phyloP scores from a whole-genome alignment of 2,888 invertebrate genomes.

The Drosophila merina region DNA sequence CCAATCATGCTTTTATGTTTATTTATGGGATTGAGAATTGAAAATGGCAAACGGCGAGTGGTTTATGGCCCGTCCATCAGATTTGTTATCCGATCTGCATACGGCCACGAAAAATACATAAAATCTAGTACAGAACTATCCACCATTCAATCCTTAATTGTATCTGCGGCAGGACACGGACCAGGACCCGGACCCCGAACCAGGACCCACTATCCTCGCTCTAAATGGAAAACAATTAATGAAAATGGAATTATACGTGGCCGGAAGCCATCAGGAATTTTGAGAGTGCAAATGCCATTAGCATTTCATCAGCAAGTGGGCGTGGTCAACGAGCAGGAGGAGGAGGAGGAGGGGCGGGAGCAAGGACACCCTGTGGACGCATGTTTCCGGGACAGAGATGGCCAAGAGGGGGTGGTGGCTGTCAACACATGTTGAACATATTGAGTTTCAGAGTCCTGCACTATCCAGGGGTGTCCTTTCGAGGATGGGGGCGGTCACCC shows the following conservation, averaged over 20 bases:
- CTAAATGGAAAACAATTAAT: slow-evolving; percentile 71
- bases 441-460: slow-evolving; percentile 59
- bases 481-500: background rate
- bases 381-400: slow-evolving; percentile 29
- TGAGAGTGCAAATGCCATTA: slow-evolving; percentile 76
- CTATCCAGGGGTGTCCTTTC: background rate
- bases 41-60: background rate
- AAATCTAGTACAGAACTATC: too few relatives aligned
- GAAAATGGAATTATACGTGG: slow-evolving; percentile 71
- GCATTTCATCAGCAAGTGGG: slow-evolving; percentile 35
- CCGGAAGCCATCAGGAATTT: slow-evolving; percentile 70
- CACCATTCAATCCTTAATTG: background rate
- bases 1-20: slow-evolving; percentile 11
- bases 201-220: background rate
- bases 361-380: slow-evolving; percentile 3
- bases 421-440: slow-evolving; percentile 66
- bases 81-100: slow-evolving; percentile 6
- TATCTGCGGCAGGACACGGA: background rate
- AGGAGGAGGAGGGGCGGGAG: too few relatives aligned
- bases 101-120: background rate
- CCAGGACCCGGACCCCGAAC: background rate
- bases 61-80: slow-evolving; percentile 15
- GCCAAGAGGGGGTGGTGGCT: slow-evolving; percentile 5
- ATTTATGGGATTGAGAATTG: slow-evolving; percentile 13
- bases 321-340: background rate